These are phyloP conservation scores for Antigone vipio DNA, from an alignment of 2,113 vertebrate species.

Conservation along the genomic window DNA sequence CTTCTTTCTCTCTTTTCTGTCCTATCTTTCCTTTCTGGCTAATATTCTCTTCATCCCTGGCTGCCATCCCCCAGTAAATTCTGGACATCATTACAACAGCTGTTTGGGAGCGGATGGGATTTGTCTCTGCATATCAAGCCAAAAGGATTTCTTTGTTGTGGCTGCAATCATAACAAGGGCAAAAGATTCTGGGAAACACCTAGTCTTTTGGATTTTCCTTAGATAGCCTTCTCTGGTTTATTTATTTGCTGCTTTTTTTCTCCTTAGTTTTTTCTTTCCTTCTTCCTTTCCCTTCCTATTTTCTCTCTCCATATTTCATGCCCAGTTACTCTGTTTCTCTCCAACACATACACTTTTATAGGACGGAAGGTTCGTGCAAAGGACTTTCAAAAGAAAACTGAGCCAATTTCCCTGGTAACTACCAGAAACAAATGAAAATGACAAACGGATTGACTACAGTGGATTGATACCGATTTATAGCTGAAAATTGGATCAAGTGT, in stretches of 20 bases:
- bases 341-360: background rate
- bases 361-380: conserved; percentile 11
- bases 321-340: background rate
- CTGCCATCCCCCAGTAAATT: background rate
- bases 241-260: background rate
- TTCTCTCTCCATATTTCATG: background rate
- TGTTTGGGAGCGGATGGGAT: background rate
- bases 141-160: background rate
- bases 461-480: conserved; percentile 33
- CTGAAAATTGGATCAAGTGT: background rate
- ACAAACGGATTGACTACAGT: background rate
- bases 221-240: background rate
- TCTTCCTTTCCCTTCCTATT: background rate
- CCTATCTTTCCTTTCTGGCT: background rate
- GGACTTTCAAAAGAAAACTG: conserved; percentile 2
- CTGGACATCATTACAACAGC: background rate
- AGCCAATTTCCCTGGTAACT: conserved; percentile 28
- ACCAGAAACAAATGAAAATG: conserved; percentile 31
- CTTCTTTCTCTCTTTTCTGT: background rate
- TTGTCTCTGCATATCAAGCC: background rate
- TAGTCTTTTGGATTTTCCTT: background rate
- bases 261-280: background rate
- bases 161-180: background rate
- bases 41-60: background rate
- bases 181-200: background rate